Conservation (phyloP, 2,888 invertebrate genomes). For the Bellardia pandia region DNA sequence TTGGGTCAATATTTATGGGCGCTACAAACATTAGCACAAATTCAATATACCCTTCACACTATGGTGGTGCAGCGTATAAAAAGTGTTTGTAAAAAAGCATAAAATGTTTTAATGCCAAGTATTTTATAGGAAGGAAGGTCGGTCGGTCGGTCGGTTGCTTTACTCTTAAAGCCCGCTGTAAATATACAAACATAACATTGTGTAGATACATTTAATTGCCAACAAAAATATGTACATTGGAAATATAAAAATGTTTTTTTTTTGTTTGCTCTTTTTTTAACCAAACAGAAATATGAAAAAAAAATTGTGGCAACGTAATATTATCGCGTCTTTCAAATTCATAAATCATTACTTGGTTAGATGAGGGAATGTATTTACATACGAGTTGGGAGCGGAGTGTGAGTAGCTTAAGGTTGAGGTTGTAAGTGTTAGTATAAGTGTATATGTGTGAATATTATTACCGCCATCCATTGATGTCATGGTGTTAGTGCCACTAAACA, state of each 20-base stretch:
- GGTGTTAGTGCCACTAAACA: conserved; percentile 47
- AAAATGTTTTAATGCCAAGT: conserved; percentile 46
- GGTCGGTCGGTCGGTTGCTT: not conserved
- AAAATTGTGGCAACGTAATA: conserved; percentile 73
- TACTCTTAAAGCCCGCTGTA: conserved; percentile 1
- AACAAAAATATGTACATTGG: conserved; percentile 74
- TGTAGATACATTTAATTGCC: conserved; percentile 64
- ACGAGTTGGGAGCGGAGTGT: conserved; percentile 3
- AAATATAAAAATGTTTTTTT: conserved; percentile 8
- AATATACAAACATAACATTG: conserved; percentile 10
- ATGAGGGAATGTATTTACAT: conserved; percentile 45
- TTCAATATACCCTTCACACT: no score
- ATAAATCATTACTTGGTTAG: conserved; percentile 74
- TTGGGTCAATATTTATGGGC: no score
- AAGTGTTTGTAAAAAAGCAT: not conserved
- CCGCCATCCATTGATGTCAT: conserved; percentile 20
- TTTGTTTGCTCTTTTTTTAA: conserved; percentile 17
- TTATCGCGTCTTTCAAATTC: conserved; percentile 74
- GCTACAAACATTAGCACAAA: no score
- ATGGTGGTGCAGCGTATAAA: not conserved
- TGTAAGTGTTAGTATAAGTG: not conserved
- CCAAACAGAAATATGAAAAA: conserved; percentile 31
- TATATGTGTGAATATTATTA: conserved; percentile 29
- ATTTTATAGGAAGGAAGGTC: not conserved
- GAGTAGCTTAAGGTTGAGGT: conserved; percentile 32